Evolutionary conservation across 2,113 vertebrate genomes (phyloP).

Genomic region (Tachuris rubrigastra): DNA sequence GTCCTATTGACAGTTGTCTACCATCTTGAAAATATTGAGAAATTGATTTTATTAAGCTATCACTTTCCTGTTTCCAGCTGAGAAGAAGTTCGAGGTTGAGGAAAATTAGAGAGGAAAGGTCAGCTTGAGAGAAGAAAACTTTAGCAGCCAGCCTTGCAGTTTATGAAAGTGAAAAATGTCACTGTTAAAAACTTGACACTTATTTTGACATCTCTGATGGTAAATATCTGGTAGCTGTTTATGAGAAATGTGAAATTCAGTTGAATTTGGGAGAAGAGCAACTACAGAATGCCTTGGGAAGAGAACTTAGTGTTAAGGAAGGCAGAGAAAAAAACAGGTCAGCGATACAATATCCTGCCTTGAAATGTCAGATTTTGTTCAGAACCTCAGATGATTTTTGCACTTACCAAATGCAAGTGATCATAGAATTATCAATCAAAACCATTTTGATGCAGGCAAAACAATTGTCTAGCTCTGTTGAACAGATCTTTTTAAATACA

Average conservation of each 20-base stretch:
- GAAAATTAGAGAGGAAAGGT: constrained; percentile 25
- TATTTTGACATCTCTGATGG: neutral
- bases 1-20: neutral
- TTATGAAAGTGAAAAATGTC: constrained; percentile 20
- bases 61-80: constrained; percentile 45
- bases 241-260: neutral
- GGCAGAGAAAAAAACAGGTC: neutral
- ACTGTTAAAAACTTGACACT: constrained; percentile 18
- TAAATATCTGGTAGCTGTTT: neutral
- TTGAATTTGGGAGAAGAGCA: neutral
- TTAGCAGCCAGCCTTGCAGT: constrained; percentile 32
- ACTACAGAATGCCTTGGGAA: neutral
- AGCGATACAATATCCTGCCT: neutral
- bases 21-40: neutral
- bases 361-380: neutral
- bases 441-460: neutral
- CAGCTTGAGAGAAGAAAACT: constrained; percentile 48
- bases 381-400: neutral
- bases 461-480: neutral
- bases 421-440: neutral
- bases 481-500: neutral
- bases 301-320: neutral
- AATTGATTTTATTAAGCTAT: neutral
- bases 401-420: neutral
- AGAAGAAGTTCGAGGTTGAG: constrained; percentile 19